Conservation (phyloP, 92 coral and sea anemone species). For the Porites lobata region DNA sequence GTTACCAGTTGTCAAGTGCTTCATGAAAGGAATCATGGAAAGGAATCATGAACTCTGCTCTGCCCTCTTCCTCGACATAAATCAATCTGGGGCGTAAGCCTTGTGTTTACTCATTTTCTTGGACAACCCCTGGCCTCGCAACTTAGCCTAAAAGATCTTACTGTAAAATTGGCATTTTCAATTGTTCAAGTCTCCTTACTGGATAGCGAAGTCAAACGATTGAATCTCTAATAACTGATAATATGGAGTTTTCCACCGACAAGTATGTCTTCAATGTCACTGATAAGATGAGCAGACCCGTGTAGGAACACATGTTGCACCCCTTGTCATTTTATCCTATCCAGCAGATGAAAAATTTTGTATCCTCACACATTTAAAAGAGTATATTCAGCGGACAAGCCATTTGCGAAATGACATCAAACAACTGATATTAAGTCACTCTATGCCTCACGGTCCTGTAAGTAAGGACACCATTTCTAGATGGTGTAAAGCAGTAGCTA, state of each 20-base stretch:
- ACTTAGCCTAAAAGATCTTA: constrained; percentile 14
- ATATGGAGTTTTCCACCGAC: constrained; percentile 25
- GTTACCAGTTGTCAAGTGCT: constrained; percentile 49
- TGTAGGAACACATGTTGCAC: constrained; percentile 30
- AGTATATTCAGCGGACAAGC: constrained; percentile 27
- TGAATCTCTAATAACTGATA: constrained; percentile 8
- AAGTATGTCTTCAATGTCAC: constrained; percentile 35
- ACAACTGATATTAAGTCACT: constrained; percentile 19
- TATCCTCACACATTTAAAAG: constrained; percentile 26
- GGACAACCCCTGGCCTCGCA: constrained; percentile 1
- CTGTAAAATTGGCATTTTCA: constrained; percentile 42
- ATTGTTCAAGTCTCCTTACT: constrained; percentile 1
- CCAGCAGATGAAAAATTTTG: constrained; percentile 31
- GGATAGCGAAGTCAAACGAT: constrained; percentile 67
- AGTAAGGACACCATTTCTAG: constrained; percentile 54
- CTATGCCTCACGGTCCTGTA: constrained; percentile 47
- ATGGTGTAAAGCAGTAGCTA: constrained; percentile 43
- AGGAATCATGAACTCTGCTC: constrained; percentile 10
- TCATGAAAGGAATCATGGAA: constrained; percentile 70
- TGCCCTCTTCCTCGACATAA: constrained; percentile 42
- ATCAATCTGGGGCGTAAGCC: constrained; percentile 50
- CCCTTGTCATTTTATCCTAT: constrained; percentile 20
- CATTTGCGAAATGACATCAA: constrained; percentile 3
- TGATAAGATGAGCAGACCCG: constrained; percentile 62
- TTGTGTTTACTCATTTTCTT: constrained; percentile 32